Evolutionary conservation across 2,888 invertebrate genomes (phyloP).

Genomic region (Dasypolia templi): DNA sequence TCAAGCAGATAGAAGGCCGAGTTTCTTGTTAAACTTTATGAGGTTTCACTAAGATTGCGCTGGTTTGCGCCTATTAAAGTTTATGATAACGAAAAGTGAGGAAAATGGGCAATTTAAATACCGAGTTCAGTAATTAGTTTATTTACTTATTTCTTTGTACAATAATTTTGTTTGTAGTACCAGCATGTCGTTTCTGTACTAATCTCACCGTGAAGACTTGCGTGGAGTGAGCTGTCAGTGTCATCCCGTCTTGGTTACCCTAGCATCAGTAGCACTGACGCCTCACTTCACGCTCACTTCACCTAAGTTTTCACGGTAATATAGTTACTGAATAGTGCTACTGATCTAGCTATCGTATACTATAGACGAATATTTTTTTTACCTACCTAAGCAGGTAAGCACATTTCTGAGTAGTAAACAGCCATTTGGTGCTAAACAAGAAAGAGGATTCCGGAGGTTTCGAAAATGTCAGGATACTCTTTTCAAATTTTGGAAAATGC

Average conservation of each 20-base stretch:
- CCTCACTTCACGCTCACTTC: no score
- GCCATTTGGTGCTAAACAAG: neutral
- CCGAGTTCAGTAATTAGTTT: neutral
- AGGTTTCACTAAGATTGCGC: neutral
- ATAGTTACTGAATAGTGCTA: no score
- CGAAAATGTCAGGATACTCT: neutral
- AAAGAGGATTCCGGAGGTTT: neutral
- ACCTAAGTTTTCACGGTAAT: no score
- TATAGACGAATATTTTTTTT: no score
- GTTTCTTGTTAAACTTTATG: slow-evolving; percentile 17
- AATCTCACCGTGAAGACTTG: no score
- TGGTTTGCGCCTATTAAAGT: neutral
- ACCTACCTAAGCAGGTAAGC: no score
- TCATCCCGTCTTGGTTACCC: no score
- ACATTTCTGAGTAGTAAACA: neutral
- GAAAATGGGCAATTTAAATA: neutral
- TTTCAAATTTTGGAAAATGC: neutral
- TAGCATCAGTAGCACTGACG: no score
- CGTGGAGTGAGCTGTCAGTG: no score
- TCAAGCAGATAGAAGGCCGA: slow-evolving; percentile 21
- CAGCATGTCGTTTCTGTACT: no score
- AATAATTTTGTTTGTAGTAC: neutral
- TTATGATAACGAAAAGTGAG: neutral
- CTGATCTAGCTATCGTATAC: neutral
- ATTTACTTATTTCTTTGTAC: neutral